Percentiles rank a stretch among this genome's conserved stretches.
phyloP scores from a whole-genome alignment of 92 coral and sea anemone species.

The Epizoanthus illoricatus region DNA sequence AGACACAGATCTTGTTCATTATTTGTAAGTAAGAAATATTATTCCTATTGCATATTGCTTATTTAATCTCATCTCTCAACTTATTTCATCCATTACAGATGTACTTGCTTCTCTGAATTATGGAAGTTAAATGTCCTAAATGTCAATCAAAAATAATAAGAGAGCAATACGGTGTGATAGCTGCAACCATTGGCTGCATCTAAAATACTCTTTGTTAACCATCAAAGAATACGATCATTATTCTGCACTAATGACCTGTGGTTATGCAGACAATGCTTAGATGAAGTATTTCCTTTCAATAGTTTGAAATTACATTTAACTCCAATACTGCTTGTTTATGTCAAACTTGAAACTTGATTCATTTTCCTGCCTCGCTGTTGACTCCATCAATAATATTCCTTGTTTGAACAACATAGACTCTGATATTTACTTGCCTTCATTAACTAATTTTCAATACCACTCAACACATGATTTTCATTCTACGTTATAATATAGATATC shows the following conservation, averaged over 20 bases:
- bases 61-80: not conserved
- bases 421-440: constrained; percentile 47
- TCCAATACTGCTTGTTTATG: constrained; percentile 14
- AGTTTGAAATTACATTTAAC: constrained; percentile 22
- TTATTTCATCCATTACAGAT: not conserved
- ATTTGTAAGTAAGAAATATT: not conserved
- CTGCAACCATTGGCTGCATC: not conserved
- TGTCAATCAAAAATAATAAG: not conserved
- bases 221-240: not conserved
- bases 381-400: constrained; percentile 35
- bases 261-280: constrained; percentile 2
- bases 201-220: constrained; percentile 1
- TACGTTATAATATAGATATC: constrained; percentile 30
- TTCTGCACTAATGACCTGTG: constrained; percentile 3
- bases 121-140: constrained; percentile 9
- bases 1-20: too few species aligned
- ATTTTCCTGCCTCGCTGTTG: constrained; percentile 24
- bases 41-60: not conserved
- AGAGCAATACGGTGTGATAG: constrained; percentile 9
- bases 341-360: too few species aligned
- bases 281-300: constrained; percentile 4
- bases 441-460: constrained; percentile 52
- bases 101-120: constrained; percentile 1
- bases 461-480: constrained; percentile 50
- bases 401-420: constrained; percentile 51